phyloP scores from a whole-genome alignment of 2,113 vertebrate genomes.

The Rattus rattus region DNA sequence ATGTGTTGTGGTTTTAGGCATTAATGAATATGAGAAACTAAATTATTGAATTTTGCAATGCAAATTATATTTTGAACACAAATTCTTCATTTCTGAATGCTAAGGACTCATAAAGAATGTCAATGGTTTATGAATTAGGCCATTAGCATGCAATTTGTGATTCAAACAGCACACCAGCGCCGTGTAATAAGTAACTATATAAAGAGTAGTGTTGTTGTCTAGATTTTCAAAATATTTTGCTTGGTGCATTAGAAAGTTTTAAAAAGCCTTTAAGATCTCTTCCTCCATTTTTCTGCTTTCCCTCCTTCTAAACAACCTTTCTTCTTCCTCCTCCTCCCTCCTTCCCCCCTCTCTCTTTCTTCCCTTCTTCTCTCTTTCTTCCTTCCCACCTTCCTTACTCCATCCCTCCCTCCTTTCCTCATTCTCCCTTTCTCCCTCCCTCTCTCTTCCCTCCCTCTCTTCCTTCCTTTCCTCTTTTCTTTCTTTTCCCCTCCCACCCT shows the following conservation, averaged over 20 bases:
- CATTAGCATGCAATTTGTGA: conserved; percentile 90
- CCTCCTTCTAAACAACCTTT: too few species aligned
- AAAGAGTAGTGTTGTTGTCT: conserved; percentile 79
- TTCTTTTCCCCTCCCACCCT: fast-evolving
- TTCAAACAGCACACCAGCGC: conserved; percentile 84
- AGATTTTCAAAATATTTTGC: conserved; percentile 81
- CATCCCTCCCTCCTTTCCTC: fast-evolving
- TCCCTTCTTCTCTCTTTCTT: fast-evolving
- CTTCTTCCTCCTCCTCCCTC: fast-evolving
- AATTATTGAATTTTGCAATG: conserved; percentile 91
- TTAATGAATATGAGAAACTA: conserved; percentile 90
- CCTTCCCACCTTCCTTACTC: too few species aligned
- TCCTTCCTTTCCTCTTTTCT: fast-evolving
- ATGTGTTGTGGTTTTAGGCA: conserved; percentile 88
- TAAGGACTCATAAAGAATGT: conserved; percentile 90
- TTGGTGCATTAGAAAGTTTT: conserved; percentile 78
- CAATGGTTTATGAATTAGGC: conserved; percentile 90
- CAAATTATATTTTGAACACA: conserved; percentile 90
- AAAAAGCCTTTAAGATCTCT: conserved; percentile 45
- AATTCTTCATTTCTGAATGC: conserved; percentile 91
- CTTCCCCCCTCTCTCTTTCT: too few species aligned
- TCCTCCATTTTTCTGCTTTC: fast-evolving
- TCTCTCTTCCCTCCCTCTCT: fast-evolving
- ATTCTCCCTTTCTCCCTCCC: background rate
- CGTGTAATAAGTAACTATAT: conserved; percentile 84